Evolutionary conservation across 2,113 vertebrate genomes (phyloP), one percentile per base, ranked within the genome.

Genomic region (Sturnus vulgaris): DNA sequence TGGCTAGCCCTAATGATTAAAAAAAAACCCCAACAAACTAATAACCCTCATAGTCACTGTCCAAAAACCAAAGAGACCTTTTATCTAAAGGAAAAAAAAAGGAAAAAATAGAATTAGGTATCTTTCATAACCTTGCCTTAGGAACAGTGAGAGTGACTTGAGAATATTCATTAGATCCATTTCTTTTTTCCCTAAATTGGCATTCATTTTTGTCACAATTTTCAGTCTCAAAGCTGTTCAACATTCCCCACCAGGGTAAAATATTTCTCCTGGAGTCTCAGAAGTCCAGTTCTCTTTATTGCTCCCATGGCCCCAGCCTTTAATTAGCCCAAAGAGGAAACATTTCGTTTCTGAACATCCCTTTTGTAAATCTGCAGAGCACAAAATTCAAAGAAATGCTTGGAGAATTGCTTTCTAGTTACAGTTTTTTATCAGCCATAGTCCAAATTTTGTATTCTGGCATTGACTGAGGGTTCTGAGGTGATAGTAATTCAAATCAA

Each of bases 401-500:
- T 9, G 18, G 9, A 87, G 12, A 40, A 25, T 76, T 92, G 31
- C 24, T 65, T 57, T 94, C 84, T 69, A 60, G 40, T 9, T 76
- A 30, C 49, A 12, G 3, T 2, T 44, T 96, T 82, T 93, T 73
- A 49, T 94, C 82, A 87, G 7, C 64, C 11, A 4, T 40, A 86
- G 40, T 77, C 39, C 72, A 95, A 72, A 92, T 96, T 97, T 96
- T 57, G n/a, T 88, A 75, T 94, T 88, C 85, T 92, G 60, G 52
- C 39, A 59, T 52, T 73, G 46, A 53, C 77, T 71, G 60, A 81
- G 79, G 39, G 42, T 79, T 91, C 71, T 82, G 39, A 42, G 39
- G 47, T 88, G 80, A 82, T 78, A 82, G 88, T 88, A 94, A 81
- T 89, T 91, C 68, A 94, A 61, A 93, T 93, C 60, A 91, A 91